A percentile compares a stretch with the other conserved stretches of the same genome.
Evolutionary conservation across 2,888 invertebrate species (phyloP).

Genomic region (Andrena dorsata): DNA sequence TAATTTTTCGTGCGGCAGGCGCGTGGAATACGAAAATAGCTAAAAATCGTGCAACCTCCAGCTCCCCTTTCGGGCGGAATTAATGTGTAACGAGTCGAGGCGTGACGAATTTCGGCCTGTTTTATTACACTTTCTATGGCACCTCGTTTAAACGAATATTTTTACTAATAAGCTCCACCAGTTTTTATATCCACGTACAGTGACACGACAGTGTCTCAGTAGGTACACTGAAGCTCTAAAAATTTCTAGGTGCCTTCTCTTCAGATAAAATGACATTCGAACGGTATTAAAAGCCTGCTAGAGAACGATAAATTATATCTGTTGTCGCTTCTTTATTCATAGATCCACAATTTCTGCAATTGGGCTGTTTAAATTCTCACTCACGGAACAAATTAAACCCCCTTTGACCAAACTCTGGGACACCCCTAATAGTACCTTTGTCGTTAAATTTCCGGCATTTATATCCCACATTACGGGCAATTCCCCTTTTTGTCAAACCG

Average conservation of each 20-base stretch:
- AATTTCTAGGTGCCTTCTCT: background rate
- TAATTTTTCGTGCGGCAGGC: conserved; percentile 29
- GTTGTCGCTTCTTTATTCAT: too few species aligned
- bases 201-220: background rate
- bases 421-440: too few species aligned
- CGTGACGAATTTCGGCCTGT: conserved; percentile 14
- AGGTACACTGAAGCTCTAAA: too few species aligned
- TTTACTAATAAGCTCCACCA: background rate
- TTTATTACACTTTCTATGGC: conserved; percentile 21
- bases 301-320: too few species aligned
- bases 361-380: too few species aligned
- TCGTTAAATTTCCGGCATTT: too few species aligned
- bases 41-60: conserved; percentile 35
- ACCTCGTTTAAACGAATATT: conserved; percentile 24
- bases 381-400: too few species aligned
- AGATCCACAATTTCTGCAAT: too few species aligned
- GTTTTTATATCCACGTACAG: background rate
- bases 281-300: too few species aligned
- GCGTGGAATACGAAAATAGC: conserved; percentile 6
- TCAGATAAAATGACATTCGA: too few species aligned
- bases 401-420: too few species aligned
- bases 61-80: conserved; percentile 31
- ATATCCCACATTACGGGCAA: background rate
- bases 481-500: background rate
- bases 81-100: conserved; percentile 48